These are phyloP conservation scores for Piscicola geometra DNA, from an alignment of 2,888 invertebrate genomes.

Conservation along the genomic window DNA sequence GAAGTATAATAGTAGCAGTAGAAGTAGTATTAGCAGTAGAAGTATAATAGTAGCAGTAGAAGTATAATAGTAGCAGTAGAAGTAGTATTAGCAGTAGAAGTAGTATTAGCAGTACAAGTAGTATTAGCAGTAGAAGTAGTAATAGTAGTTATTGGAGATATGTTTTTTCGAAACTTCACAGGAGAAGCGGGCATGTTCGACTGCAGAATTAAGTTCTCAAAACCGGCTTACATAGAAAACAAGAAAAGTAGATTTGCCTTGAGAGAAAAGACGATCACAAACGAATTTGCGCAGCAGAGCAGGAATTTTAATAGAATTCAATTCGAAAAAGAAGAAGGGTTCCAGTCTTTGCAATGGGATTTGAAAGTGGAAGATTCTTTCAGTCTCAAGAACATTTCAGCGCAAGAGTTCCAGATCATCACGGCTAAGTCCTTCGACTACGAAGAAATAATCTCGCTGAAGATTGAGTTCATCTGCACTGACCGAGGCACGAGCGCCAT, in stretches of 20 bases:
- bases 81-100: no score
- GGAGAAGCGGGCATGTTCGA: slow-evolving; percentile 8
- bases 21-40: no score
- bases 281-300: background rate
- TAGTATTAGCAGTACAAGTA: no score
- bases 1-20: no score
- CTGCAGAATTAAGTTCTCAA: slow-evolving; percentile 2
- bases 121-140: no score
- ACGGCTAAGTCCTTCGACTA: slow-evolving; percentile 29
- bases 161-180: no score
- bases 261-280: background rate
- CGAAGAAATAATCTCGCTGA: slow-evolving; percentile 8
- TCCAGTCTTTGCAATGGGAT: background rate
- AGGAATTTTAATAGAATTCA: background rate
- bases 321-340: background rate
- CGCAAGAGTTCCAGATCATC: slow-evolving; percentile 31
- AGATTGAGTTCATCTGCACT: slow-evolving; percentile 20
- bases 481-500: slow-evolving; percentile 9
- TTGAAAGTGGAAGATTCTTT: slow-evolving; percentile 8
- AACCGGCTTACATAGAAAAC: background rate
- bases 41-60: no score
- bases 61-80: no score
- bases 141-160: no score
- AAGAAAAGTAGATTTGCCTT: background rate
- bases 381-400: slow-evolving; percentile 28